These are phyloP conservation scores for Gymnocypris eckloni DNA, from an alignment of 2,797 vertebrate genomes.

Conservation along the genomic window DNA sequence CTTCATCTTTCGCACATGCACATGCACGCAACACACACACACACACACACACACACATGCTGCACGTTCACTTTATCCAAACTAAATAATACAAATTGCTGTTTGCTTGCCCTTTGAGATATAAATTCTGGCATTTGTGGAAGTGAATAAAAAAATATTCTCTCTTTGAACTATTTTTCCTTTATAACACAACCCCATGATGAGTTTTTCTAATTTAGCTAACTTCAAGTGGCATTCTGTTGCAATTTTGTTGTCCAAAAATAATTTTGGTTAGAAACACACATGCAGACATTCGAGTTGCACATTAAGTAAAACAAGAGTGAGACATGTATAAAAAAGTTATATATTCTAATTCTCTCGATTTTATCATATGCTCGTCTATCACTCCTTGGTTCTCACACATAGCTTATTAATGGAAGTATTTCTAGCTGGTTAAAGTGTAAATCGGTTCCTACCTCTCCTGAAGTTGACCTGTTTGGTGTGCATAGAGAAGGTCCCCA, in stretches of 20 bases:
- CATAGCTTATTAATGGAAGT: not conserved
- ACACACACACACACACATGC: not conserved
- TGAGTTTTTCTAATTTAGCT: not conserved
- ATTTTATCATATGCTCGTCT: not conserved
- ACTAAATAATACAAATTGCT: not conserved
- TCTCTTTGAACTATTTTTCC: not conserved
- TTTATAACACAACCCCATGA: not conserved
- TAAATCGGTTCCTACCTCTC: constrained; percentile 57
- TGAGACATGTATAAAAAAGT: not conserved
- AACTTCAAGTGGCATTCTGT: not conserved
- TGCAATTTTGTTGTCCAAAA: not conserved
- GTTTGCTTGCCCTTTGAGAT: not conserved
- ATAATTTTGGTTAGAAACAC: not conserved
- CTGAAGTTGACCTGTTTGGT: constrained; percentile 62
- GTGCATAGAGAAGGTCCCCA: constrained; percentile 67
- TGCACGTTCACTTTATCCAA: not conserved
- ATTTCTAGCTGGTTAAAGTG: not conserved
- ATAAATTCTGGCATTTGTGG: not conserved
- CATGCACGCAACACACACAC: not conserved
- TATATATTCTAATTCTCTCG: not conserved
- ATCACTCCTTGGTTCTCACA: not conserved
- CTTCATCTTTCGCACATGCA: not conserved
- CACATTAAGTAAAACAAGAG: not conserved
- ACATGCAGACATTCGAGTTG: not conserved
- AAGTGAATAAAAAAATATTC: not conserved